These are phyloP conservation scores for Orthosia cruda DNA, from an alignment of 2,888 invertebrate species.

Conservation along the genomic window DNA sequence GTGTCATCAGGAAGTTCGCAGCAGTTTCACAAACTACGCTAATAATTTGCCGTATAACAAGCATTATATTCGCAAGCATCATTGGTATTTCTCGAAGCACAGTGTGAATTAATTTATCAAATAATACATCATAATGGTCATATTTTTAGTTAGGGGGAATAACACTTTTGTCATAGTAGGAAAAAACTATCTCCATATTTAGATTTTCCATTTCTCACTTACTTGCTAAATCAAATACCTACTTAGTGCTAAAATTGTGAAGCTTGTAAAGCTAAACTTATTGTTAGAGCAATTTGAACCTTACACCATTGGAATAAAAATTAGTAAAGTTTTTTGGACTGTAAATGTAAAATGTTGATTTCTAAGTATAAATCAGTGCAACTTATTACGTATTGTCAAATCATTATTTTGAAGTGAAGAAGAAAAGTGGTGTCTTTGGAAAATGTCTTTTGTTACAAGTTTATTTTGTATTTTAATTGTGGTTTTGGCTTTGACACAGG, in stretches of 20 bases:
- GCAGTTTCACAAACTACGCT: background rate
- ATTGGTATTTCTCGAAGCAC: background rate
- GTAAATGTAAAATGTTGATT: background rate
- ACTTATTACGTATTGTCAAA: conserved; percentile 5
- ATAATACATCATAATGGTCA: background rate
- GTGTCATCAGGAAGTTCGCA: background rate
- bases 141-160: conserved; percentile 31
- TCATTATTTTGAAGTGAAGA: conserved; percentile 17
- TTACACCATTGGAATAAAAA: background rate
- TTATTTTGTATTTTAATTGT: conserved; percentile 32
- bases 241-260: background rate
- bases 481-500: conserved; percentile 38
- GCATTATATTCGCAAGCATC: background rate
- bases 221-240: conserved; percentile 21
- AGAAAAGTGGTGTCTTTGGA: conserved; percentile 18
- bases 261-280: background rate
- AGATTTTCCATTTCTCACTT: conserved; percentile 32
- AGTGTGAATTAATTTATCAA: conserved; percentile 21
- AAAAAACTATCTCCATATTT: conserved; percentile 21
- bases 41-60: background rate
- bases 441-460: conserved; percentile 38
- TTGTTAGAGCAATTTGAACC: conserved; percentile 1
- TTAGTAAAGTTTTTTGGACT: background rate
- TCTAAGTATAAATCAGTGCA: conserved; percentile 42
- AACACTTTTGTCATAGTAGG: conserved; percentile 4